Conservation (phyloP, 2,888 invertebrate species). For the Xiphydria camelus region DNA sequence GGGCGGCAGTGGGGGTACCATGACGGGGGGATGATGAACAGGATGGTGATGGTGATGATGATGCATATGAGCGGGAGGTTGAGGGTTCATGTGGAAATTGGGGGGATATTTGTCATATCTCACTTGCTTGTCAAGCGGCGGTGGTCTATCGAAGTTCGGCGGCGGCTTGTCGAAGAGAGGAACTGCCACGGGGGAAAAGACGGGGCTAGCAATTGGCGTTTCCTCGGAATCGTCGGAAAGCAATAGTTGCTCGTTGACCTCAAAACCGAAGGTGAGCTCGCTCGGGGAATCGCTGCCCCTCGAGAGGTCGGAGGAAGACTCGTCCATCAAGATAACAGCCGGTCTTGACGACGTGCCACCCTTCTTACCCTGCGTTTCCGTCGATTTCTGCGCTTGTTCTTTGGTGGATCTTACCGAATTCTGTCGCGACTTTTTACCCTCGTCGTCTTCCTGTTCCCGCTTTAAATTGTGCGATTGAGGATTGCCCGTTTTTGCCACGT, state of each 20-base stretch:
- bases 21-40: constrained; percentile 33
- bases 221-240: constrained; percentile 52
- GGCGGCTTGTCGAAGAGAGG: constrained; percentile 37
- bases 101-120: constrained; percentile 37
- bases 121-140: constrained; percentile 40
- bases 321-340: constrained; percentile 75
- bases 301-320: constrained; percentile 50
- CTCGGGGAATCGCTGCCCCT: constrained; percentile 58
- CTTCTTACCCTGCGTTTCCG: constrained; percentile 21
- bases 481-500: neutral
- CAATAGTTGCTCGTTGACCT: constrained; percentile 74
- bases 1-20: constrained; percentile 42
- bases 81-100: constrained; percentile 34
- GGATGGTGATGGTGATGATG: constrained; percentile 16
- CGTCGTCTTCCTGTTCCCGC: neutral
- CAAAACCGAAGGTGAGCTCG: constrained; percentile 80
- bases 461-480: neutral
- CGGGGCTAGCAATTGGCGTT: constrained; percentile 27
- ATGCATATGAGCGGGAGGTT: constrained; percentile 9
- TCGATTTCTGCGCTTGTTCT: constrained; percentile 27
- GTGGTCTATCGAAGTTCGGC: constrained; percentile 40
- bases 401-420: constrained; percentile 15
- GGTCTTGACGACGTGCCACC: constrained; percentile 58
- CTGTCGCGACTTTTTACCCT: constrained; percentile 29
- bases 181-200: constrained; percentile 29